Percentiles rank a stretch among this genome's conserved stretches.
These are phyloP conservation scores for Oryzias sinensis DNA, from an alignment of 2,797 vertebrate genomes.

Conservation along the genomic window DNA sequence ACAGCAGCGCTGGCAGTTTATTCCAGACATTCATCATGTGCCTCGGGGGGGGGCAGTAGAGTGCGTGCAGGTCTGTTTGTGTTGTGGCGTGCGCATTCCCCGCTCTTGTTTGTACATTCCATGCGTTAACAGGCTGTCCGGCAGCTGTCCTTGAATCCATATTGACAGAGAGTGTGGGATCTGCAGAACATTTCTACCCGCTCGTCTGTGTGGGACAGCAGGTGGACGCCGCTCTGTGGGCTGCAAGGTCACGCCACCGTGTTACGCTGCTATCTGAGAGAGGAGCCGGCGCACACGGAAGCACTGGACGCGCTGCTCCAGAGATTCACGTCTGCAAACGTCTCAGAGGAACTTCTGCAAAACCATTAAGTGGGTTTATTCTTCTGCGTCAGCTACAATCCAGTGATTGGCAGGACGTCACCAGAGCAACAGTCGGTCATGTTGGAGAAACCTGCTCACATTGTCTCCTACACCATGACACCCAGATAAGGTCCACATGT, in stretches of 20 bases:
- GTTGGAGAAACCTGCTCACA: no score
- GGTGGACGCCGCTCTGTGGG: constrained; percentile 73
- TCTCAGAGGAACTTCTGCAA: no score
- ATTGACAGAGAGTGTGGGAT: constrained; percentile 74
- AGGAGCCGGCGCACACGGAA: constrained; percentile 2
- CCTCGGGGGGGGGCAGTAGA: constrained; percentile 38
- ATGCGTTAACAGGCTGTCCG: constrained; percentile 54
- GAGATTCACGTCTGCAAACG: no score
- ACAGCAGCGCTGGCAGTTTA: constrained; percentile 66
- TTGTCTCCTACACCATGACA: no score
- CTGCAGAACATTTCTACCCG: constrained; percentile 78
- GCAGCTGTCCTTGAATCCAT: constrained; percentile 76
- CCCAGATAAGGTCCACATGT: no score
- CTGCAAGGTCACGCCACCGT: constrained; percentile 67
- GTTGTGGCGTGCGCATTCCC: constrained; percentile 21
- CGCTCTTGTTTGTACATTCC: constrained; percentile 65
- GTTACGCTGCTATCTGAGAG: constrained; percentile 33
- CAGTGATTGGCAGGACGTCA: no score
- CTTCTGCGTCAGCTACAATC: no score
- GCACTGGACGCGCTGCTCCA: background rate
- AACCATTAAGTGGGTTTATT: no score
- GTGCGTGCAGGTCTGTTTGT: constrained; percentile 27
- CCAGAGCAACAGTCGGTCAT: no score
- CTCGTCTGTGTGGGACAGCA: constrained; percentile 72
- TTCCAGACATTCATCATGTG: constrained; percentile 34